These are phyloP conservation scores for Blera fallax DNA, from an alignment of 2,888 invertebrate species.

Conservation along the genomic window DNA sequence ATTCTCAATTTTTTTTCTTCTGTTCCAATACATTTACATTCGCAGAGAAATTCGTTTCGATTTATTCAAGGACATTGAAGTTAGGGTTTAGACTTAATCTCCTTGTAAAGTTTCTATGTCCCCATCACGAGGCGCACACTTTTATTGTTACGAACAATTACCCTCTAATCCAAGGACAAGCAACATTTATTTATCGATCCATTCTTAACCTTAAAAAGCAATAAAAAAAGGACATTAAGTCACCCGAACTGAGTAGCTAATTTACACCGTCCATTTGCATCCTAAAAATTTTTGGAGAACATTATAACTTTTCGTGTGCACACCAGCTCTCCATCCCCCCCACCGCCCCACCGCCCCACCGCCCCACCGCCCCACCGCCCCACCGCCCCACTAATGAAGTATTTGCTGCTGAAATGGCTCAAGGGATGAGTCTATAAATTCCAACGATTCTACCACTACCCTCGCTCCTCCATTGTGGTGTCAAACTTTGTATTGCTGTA, in stretches of 20 bases:
- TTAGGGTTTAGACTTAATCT: neutral
- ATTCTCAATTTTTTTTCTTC: neutral
- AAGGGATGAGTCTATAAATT: constrained; percentile 68
- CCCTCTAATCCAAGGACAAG: constrained; percentile 26
- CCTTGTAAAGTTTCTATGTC: neutral
- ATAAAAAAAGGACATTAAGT: constrained; percentile 26
- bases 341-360: too few relatives aligned
- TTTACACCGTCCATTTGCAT: constrained; percentile 60
- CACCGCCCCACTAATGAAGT: constrained; percentile 53
- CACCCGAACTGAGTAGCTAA: constrained; percentile 23
- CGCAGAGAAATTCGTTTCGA: neutral
- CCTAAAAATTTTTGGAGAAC: constrained; percentile 16
- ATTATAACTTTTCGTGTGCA: constrained; percentile 53
- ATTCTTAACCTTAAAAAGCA: constrained; percentile 15
- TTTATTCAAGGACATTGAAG: neutral
- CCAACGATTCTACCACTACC: constrained; percentile 18
- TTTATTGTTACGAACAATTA: constrained; percentile 32
- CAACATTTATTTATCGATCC: constrained; percentile 36
- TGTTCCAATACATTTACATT: neutral
- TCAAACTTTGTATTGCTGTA: constrained; percentile 63
- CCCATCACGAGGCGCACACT: neutral
- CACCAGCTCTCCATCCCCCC: too few relatives aligned
- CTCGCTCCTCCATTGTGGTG: constrained; percentile 8
- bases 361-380: too few relatives aligned
- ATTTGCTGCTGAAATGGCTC: constrained; percentile 24